Evolutionary conservation across 2,113 vertebrate genomes (phyloP).

Genomic region (Erpornis zantholeuca): DNA sequence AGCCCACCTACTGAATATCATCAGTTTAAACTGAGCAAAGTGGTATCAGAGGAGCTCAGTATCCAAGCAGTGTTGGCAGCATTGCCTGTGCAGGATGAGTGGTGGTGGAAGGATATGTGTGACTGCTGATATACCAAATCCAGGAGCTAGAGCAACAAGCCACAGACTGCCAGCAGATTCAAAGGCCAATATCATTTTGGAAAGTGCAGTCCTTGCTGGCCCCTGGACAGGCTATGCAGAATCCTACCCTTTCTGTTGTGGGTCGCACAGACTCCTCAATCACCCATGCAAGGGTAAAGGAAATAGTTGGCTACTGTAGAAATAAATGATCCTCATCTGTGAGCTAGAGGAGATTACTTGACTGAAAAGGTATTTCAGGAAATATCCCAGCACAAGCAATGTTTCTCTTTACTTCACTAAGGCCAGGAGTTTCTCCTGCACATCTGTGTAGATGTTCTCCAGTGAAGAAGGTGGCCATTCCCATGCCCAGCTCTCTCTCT

Average conservation of each 20-base stretch:
- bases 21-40: neutral
- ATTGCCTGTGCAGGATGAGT: neutral
- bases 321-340: neutral
- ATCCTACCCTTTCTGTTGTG: fast-evolving
- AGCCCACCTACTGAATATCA: neutral
- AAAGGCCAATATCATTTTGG: neutral
- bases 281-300: neutral
- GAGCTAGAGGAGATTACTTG: neutral
- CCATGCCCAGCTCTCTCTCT: neutral
- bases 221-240: neutral
- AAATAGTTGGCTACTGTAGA: neutral
- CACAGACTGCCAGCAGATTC: neutral
- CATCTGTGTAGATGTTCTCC: neutral
- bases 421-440: neutral
- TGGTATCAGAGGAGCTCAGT: neutral
- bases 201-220: neutral
- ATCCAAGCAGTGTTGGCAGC: neutral
- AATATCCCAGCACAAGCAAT: neutral
- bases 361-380: neutral
- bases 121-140: neutral
- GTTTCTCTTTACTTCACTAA: neutral
- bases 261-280: neutral
- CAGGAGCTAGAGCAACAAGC: neutral
- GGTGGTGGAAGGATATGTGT: neutral
- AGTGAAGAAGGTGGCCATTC: neutral